These are phyloP conservation scores for Carassius auratus DNA, from an alignment of 2,113 vertebrate species.

Conservation along the genomic window DNA sequence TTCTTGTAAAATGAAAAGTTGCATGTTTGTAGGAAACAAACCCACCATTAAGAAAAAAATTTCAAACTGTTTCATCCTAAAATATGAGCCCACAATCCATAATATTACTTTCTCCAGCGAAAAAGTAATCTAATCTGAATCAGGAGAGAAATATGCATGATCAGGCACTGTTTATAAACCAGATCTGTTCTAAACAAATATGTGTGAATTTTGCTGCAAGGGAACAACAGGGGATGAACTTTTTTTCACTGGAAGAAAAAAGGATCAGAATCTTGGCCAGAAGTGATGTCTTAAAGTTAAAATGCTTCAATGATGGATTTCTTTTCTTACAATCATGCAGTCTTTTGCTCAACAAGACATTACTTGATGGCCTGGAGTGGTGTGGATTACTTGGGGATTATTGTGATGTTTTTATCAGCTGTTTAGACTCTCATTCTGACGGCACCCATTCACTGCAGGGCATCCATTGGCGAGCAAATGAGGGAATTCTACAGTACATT, in stretches of 20 bases:
- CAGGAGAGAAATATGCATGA: too few relatives aligned
- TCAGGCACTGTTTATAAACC: too few relatives aligned
- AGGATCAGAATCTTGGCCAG: not conserved
- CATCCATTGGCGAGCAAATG: too few relatives aligned
- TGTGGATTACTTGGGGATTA: too few relatives aligned
- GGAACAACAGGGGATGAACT: not conserved
- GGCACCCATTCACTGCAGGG: not conserved
- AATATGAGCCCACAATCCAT: not conserved
- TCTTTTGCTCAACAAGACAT: not conserved
- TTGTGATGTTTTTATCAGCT: too few relatives aligned
- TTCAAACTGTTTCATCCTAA: not conserved
- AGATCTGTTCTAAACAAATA: too few relatives aligned
- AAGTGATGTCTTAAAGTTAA: not conserved
- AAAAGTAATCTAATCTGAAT: too few relatives aligned
- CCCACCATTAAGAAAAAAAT: not conserved
- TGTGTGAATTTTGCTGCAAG: too few relatives aligned
- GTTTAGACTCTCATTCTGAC: not conserved
- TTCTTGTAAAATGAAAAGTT: not conserved
- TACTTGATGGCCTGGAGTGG: not conserved
- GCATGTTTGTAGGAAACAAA: not conserved
- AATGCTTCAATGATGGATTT: not conserved
- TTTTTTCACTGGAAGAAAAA: not conserved
- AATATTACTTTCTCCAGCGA: too few relatives aligned
- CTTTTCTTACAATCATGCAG: too few relatives aligned
- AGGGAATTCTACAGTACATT: too few relatives aligned